Base-by-base conservation (phyloP, 2,888 invertebrate genomes). In the Actias luna region DNA sequence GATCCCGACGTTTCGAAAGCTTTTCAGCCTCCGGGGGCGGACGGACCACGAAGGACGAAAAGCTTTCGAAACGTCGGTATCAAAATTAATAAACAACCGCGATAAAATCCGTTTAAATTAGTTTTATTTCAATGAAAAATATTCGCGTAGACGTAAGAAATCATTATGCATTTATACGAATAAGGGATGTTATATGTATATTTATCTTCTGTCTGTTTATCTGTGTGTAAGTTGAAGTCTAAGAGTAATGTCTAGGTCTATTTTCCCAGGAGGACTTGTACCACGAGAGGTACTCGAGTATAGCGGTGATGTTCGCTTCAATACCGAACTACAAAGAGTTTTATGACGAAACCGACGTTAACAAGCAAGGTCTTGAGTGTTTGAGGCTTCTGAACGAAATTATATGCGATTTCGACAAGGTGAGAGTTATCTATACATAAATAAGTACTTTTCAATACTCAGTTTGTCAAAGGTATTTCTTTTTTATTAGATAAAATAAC, bases 321-420 rank as follows among this genome's bases (percentile, higher is more conserved):
- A 99, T 99, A 75, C 99, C 99, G 5, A 99, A 99, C 89, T 99
- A 99, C 88, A 98, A 98, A 82, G 98, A 99, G 86, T 99, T 99
- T 85, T 99, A 98, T 81, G 98, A 98, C 77, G 98, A 98, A 84
- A 98, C 97, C n/a, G 98, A 98, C 80, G 97, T 98, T 69, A 98
- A 98, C 81, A 98, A 98, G 75, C 98, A 99, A 84, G 98, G 98
- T 0, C 89, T 99, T 46, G 99, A 99, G 87, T 99, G 99, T 82
- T 89, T 99, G 65, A 91, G 99, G 65, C 93, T 99, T 35, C 93
- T 99, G 31, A 99, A 99, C 83, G 99, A 99, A 92, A 99, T 99
- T 73, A 98, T 99, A 68, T 99, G 99, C 82, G 99, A 99, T 87
- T 99, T 99, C 88, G 99, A 99, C 85, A 98, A 98, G 95, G 98